Evolutionary conservation across 2,113 vertebrate species (phyloP).

Genomic region (Protomyctophum bolini): DNA sequence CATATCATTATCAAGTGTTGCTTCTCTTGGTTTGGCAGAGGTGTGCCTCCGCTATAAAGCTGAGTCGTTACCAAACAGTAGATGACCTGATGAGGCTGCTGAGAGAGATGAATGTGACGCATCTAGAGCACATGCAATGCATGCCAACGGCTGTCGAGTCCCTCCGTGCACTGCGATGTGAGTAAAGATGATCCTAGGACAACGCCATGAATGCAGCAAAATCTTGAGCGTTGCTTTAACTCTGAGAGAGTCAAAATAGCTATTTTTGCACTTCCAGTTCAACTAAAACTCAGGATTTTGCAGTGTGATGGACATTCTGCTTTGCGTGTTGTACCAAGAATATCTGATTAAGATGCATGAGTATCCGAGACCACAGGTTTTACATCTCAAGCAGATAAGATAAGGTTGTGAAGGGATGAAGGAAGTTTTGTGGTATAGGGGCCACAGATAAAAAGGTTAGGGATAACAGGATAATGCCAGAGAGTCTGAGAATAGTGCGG

Average conservation of each 20-base stretch:
- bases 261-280: too few relatives aligned
- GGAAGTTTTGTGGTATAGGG: not conserved
- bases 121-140: slow-evolving; percentile 85
- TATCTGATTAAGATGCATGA: not conserved
- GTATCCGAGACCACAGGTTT: slow-evolving; percentile 23
- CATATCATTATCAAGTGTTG: not conserved
- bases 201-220: not conserved
- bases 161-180: slow-evolving; percentile 83
- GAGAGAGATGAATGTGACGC: slow-evolving; percentile 86
- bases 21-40: slow-evolving; percentile 75
- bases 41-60: slow-evolving; percentile 82
- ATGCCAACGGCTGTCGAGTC: slow-evolving; percentile 84
- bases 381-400: slow-evolving; percentile 22
- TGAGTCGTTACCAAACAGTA: slow-evolving; percentile 87
- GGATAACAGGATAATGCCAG: slow-evolving; percentile 48
- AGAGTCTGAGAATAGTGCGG: slow-evolving; percentile 40
- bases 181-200: slow-evolving; percentile 65
- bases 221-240: too few relatives aligned
- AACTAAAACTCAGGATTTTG: too few relatives aligned
- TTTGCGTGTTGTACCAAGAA: not conserved
- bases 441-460: slow-evolving; percentile 34
- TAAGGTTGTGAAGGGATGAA: slow-evolving; percentile 8
- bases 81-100: slow-evolving; percentile 89
- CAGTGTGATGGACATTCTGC: not conserved
- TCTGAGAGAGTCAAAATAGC: too few relatives aligned